Base-by-base conservation (phyloP, 1,140 invertebrate species). In the Pseudomyrmex dendroicus region DNA sequence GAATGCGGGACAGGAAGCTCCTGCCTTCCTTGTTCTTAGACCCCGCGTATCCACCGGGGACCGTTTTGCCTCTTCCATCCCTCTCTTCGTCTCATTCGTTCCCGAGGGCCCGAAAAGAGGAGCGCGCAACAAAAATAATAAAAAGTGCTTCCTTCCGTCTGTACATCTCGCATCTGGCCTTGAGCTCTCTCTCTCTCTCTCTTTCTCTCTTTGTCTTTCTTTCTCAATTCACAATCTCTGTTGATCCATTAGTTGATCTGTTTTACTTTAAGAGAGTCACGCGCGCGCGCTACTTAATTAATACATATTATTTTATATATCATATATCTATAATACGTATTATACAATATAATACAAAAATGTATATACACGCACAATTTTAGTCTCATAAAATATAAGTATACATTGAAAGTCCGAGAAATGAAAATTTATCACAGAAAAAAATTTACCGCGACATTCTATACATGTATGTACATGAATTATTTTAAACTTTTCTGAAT, bases 121-220 rank as follows among this genome's bases (percentile, higher is more conserved):
- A 87, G 87, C 90, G 85, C 86, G 70, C 83, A 89, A 89, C 77
- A 88, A 90, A 85, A 90, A 91, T 89, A 92, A 92, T 90, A 90
- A 92, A 92, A 92, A 92, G 89, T 90, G 90, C 90, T 92, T 92
- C 91, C 91, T 93, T 92, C 92, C 87, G 80, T 87, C 88, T 90
- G 83, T 77, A 82, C 67, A 90, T 90, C 88, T 59, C 80, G 83
- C 90, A 91, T 89, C 89, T 90, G 89, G 89, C 88, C 62, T 76
- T 73, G 44, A 70, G 70, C 57, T 67, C 52, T 68, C 12, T 61
- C 25, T 15, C 63, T 64, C 22, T 61, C 46, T 35, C 9, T 46
- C 46, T 66, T 62, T 44, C 20, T 63, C 59, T 25, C 62, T 44
- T 20, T 9, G 17, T 20, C 12, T 10, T 22, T 9, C 12, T 7